Evolutionary conservation across 2,888 invertebrate genomes (phyloP), one percentile per base, ranked within the genome.

Genomic region (Phengaris alcon): DNA sequence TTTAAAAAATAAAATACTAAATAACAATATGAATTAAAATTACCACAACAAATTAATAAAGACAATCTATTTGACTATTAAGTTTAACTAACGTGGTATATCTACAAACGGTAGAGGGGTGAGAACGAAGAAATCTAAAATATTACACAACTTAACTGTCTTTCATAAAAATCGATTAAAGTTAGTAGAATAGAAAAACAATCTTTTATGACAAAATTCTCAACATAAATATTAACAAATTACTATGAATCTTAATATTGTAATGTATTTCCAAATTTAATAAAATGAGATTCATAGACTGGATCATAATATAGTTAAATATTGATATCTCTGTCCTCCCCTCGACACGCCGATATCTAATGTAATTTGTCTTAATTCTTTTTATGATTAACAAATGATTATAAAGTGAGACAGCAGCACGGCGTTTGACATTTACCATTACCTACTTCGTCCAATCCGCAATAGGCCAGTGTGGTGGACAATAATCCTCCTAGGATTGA

Each of bases 11-110:
- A 92, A 91, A 91, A 93, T 85, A 93, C 93, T 92, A 93, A 93
- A 93, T 92, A 93, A 93, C 93, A 91, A 89, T 87, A 89, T 85
- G 82, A 85, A 89, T 88, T 88, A 88, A 91, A 86, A 87, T 86
- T 86, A 90, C 83, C 86, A 87, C 89, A 91, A 91, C 91, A 87
- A 89, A 91, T 87, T 83, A 84, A 86, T 86, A 85, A 83, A 85
- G 85, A 84, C 86, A 87, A 85, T 84, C 82, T 81, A 88, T 87
- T 88, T 82, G 85, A 88, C 89, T 91, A 90, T 84, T 81, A 86
- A 85, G 80, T 81, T 82, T 81, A 81, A 86, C 85, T 88, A 86
- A 86, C 79, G 74, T 79, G 77, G 79, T 82, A 82, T 79, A 79
- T 78, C 81, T 82, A 83, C 22, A 64, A 64, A 22, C 72, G 52